Base-by-base conservation (phyloP, 2,888 invertebrate genomes). In the Tromatobia lineatoria region DNA sequence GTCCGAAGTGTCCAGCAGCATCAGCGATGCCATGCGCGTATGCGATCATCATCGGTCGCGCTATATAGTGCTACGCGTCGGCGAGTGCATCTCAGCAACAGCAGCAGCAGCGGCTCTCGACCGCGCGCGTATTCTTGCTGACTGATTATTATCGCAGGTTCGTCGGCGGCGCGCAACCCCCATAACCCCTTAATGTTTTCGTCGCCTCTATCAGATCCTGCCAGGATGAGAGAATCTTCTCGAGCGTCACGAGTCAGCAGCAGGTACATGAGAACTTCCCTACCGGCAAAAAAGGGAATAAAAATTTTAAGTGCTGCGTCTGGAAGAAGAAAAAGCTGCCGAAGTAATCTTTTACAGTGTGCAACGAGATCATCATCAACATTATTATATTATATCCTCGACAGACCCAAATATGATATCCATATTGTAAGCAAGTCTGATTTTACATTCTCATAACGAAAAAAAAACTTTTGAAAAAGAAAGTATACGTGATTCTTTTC, bases 141-240 rank as follows among this genome's bases (percentile, higher is more conserved):
- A 84, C 74, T 82, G 85, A 87, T 86, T 85, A 85, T 85, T 79
- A 86, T 86, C 86, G 78, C 64, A 52, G 77, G 57, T 67, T 50
- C 66, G 70, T 66, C 42, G 57, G 64, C 80, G 86, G 61, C 61
- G 83, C 89, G 75, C 78, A 83, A 85, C 85, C 88, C 90, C 90
- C 89, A 89, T 91, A 92, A 92, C 91, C 92, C 90, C 88, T 89
- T 90, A 91, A 92, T 91, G 91, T 91, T 91, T 91, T 92, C 91
- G 90, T 91, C 92, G 90, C 90, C 89, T 90, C 87, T 90, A 92
- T 92, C 91, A 90, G 91, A 90, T 91, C 52, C 77, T 77, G 76
- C 54, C 69, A 20, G 66, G 70, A 67, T 52, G 76, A 66, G 66
- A 42, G 52, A 83, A 75, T 57, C 52, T 29, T 42, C 76, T 34